Base-by-base conservation (phyloP, 2,888 invertebrate genomes). In the Lithophane semibrunnea region DNA sequence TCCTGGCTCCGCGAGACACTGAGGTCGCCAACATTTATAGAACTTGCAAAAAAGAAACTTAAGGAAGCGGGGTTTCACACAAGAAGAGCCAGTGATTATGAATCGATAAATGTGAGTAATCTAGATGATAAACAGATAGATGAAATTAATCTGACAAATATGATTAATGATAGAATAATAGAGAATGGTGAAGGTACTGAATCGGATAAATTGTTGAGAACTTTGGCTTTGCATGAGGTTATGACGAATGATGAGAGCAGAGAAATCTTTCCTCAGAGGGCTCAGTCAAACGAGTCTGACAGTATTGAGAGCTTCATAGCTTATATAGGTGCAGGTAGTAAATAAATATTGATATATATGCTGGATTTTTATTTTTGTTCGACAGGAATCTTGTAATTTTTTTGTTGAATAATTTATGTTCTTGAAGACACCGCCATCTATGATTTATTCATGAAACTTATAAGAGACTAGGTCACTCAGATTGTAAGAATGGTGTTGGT, bases 1-100 rank as follows among this genome's bases (percentile, higher is more conserved):
- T 90, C 87, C 7, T 96, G 96, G 96, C 91, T 96, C 0, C 91
- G 95, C 0, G 94, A 96, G 3, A 96, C 95, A 0, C 81, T 96
- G 0, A 93, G 93, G 77, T 96, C 96, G 0, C 93, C 95, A 0
- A 91, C 91, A 0, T 96, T 96, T 83, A 91, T 96, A 70, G 89
- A 94, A 85, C 82, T 95, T 18, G 96, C 96, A 0, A 96, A 96
- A 77, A 95, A 92, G 73, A 96, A 96, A 80, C 88, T 96, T 0
- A 86, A 77, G 18, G 94, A 95, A 79, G 94, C 93, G 0, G 95
- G 96, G 0, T 92, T 94, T n/a, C 85, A 89, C 2, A 89, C 92
- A 3, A 87, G 93, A 71, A 88, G 92, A 18, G 86, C 67, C 8
- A 42, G 47, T 47, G 69, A 85, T 4, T 77, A 75, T 3, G 54